Evolutionary conservation across 2,113 vertebrate genomes (phyloP).

Genomic region (Haemorhous mexicanus): DNA sequence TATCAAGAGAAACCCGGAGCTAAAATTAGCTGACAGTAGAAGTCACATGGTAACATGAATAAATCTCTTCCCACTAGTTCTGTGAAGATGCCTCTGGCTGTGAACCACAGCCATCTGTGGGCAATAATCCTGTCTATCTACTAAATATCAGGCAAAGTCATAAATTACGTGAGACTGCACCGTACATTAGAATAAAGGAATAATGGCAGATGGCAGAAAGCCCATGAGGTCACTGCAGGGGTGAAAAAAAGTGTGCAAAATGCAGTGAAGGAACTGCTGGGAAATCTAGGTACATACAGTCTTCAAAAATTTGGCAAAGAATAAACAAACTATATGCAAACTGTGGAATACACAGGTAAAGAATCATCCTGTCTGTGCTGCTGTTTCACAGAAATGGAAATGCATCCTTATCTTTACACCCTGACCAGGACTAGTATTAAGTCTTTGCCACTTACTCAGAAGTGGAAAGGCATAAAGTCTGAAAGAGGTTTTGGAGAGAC

Average conservation of each 20-base stretch:
- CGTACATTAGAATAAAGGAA: slow-evolving; percentile 37
- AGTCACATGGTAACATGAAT: slow-evolving; percentile 9
- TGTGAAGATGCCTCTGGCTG: slow-evolving; percentile 34
- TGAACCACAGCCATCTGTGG: slow-evolving; percentile 17
- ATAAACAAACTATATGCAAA: not conserved
- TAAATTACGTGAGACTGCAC: not conserved
- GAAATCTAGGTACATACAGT: not conserved
- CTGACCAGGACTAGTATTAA: not conserved
- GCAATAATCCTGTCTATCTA: slow-evolving; percentile 42
- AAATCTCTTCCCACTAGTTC: slow-evolving; percentile 42
- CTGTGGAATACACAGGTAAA: not conserved
- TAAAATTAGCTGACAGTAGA: slow-evolving; percentile 37
- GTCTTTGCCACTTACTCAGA: not conserved
- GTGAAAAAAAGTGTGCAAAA: slow-evolving; percentile 12
- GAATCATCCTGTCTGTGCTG: not conserved
- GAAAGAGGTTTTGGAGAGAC: not conserved
- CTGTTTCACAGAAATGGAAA: not conserved
- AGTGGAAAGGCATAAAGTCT: not conserved
- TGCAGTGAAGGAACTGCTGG: not conserved
- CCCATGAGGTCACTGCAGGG: slow-evolving; percentile 35
- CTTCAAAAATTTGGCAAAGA: not conserved
- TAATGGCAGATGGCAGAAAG: slow-evolving; percentile 56
- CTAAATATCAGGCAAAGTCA: slow-evolving; percentile 27
- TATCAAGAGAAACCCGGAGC: slow-evolving; percentile 14
- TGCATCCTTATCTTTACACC: not conserved